A percentile compares a stretch with the other conserved stretches of the same genome.
Conservation (phyloP, 1,140 invertebrate species). For the Phymastichus coffea region DNA sequence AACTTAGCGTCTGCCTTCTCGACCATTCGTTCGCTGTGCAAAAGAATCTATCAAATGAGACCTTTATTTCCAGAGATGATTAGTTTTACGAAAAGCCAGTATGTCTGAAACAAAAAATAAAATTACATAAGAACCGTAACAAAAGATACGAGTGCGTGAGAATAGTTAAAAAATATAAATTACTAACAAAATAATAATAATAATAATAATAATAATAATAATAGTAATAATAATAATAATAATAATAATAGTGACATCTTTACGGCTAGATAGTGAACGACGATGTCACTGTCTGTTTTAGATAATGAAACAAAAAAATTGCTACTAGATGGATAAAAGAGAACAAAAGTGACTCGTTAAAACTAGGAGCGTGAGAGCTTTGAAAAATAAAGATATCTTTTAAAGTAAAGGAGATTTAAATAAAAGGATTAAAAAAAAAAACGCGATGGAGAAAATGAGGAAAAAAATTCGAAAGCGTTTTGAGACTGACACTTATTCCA, state of each 20-base stretch:
- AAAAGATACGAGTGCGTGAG: conserved; percentile 1
- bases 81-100: conserved; percentile 13
- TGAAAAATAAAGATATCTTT: conserved; percentile 35
- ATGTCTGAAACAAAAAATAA: not conserved
- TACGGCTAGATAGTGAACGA: conserved; percentile 35
- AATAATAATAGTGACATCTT: conserved; percentile 27
- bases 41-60: conserved; percentile 5
- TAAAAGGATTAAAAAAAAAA: conserved; percentile 5
- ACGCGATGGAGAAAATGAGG: not conserved
- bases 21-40: conserved; percentile 22
- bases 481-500: conserved; percentile 37
- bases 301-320: conserved; percentile 39
- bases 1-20: conserved; percentile 28
- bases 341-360: conserved; percentile 29
- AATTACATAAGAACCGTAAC: not conserved
- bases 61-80: conserved; percentile 20
- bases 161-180: not conserved
- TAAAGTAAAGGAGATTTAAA: conserved; percentile 27
- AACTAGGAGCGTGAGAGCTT: conserved; percentile 39
- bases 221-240: not conserved
- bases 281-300: conserved; percentile 38
- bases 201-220: conserved; percentile 2
- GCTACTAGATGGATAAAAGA: conserved; percentile 43
- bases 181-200: not conserved
- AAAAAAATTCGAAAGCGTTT: conserved; percentile 37